phyloP scores from a whole-genome alignment of 2,888 invertebrate species.

The Sclerodermus sp. region DNA sequence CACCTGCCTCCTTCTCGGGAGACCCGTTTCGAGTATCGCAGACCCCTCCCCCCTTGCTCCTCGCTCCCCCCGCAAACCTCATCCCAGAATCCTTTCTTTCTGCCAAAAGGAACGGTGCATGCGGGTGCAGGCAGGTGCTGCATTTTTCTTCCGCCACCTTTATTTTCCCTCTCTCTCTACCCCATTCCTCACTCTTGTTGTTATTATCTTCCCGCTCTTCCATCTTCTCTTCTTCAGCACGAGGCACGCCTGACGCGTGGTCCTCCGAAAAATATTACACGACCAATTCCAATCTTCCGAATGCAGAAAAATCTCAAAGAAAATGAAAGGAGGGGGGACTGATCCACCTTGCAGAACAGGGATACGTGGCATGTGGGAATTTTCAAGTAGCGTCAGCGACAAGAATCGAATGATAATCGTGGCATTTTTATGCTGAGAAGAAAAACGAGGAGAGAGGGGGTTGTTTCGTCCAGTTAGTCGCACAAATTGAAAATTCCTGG shows the following conservation, averaged over 20 bases:
- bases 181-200: neutral
- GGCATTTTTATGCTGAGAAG: too few species aligned
- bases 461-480: slow-evolving; percentile 11
- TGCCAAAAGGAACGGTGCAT: slow-evolving; percentile 10
- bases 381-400: too few species aligned
- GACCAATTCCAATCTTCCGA: too few species aligned
- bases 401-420: too few species aligned
- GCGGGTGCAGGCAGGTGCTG: slow-evolving; percentile 40
- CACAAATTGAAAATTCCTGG: neutral
- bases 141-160: slow-evolving; percentile 26
- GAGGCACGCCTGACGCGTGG: too few species aligned
- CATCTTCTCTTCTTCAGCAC: too few species aligned
- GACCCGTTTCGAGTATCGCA: slow-evolving; percentile 34
- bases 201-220: too few species aligned
- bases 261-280: too few species aligned
- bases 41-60: slow-evolving; percentile 7
- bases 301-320: too few species aligned
- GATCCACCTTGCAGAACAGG: too few species aligned
- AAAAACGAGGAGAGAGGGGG: too few species aligned
- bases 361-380: too few species aligned
- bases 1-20: slow-evolving; percentile 44
- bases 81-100: neutral
- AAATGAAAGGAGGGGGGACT: neutral
- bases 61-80: neutral
- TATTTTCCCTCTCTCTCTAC: slow-evolving; percentile 17